A percentile compares a stretch with the other conserved stretches of the same genome.
phyloP scores from a whole-genome alignment of 2,888 invertebrate genomes.

The Heliconius aoede region DNA sequence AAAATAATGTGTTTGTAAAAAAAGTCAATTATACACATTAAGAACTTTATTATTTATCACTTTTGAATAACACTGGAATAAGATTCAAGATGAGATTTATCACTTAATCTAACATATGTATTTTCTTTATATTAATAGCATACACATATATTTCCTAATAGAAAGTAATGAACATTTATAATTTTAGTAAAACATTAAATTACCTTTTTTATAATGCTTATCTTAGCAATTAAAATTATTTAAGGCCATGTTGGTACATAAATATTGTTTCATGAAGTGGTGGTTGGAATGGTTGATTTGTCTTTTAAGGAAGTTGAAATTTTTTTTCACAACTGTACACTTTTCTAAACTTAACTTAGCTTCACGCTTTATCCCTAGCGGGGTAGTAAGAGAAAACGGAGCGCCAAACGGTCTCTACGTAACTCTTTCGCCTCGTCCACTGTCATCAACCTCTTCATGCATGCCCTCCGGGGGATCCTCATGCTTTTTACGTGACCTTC shows the following conservation, averaged over 20 bases:
- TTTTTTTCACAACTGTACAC: not conserved
- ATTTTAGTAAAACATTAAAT: too few species aligned
- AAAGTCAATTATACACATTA: not conserved
- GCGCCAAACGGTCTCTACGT: too few species aligned
- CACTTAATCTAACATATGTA: not conserved
- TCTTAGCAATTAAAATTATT: too few species aligned
- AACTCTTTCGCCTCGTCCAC: too few species aligned
- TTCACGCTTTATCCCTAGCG: too few species aligned
- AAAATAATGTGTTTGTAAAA: not conserved
- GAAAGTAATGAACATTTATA: not conserved
- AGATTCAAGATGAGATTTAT: conserved; percentile 14
- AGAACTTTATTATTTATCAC: not conserved
- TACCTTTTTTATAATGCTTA: too few species aligned
- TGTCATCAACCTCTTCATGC: too few species aligned
- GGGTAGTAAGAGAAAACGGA: too few species aligned
- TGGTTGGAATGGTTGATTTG: not conserved
- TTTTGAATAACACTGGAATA: not conserved
- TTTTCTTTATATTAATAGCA: not conserved
- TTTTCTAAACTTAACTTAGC: too few species aligned
- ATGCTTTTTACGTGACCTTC: too few species aligned
- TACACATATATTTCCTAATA: not conserved
- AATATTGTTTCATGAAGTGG: not conserved
- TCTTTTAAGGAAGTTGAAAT: not conserved
- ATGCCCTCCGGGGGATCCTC: too few species aligned
- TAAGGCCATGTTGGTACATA: not conserved